phyloP scores from a whole-genome alignment of 2,888 invertebrate genomes.

The Drosophila pseudotakahashii region DNA sequence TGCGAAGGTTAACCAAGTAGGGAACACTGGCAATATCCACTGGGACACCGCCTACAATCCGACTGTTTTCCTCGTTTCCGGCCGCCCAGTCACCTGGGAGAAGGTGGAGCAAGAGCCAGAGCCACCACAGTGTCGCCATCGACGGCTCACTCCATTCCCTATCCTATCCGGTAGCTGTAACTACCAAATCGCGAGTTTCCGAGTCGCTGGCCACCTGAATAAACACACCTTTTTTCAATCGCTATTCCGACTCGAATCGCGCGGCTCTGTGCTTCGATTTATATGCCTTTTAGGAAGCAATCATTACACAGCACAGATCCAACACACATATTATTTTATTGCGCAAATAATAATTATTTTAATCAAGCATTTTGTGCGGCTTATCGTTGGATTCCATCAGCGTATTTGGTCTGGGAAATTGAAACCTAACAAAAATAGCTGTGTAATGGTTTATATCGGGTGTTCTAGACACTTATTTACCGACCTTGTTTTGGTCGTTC shows the following conservation, averaged over 20 bases:
- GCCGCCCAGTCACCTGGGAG: conserved; percentile 27
- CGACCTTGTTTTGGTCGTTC: conserved; percentile 20
- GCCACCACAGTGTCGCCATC: conserved; percentile 27
- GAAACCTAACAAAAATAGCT: conserved; percentile 20
- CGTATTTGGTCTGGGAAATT: conserved; percentile 19
- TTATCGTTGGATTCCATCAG: conserved; percentile 52
- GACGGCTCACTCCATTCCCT: conserved; percentile 35
- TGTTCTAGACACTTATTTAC: not conserved
- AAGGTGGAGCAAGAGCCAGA: conserved; percentile 5
- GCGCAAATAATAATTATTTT: conserved; percentile 66
- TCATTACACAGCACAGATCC: conserved; percentile 44
- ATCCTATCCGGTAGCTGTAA: not conserved
- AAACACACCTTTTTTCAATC: conserved; percentile 17
- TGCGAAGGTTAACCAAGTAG: conserved; percentile 72
- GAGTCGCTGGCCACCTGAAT: conserved; percentile 22
- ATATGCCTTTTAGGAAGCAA: conserved; percentile 66
- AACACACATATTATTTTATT: conserved; percentile 53
- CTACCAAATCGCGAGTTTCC: conserved; percentile 18
- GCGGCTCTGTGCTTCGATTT: conserved; percentile 61
- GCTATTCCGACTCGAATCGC: conserved; percentile 61
- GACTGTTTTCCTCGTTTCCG: conserved; percentile 53
- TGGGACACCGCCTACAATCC: conserved; percentile 72
- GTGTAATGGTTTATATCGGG: conserved; percentile 15
- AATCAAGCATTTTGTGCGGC: conserved; percentile 62
- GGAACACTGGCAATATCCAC: conserved; percentile 67